These are phyloP conservation scores for Tineola bisselliella DNA, from an alignment of 2,888 invertebrate genomes.

Conservation along the genomic window DNA sequence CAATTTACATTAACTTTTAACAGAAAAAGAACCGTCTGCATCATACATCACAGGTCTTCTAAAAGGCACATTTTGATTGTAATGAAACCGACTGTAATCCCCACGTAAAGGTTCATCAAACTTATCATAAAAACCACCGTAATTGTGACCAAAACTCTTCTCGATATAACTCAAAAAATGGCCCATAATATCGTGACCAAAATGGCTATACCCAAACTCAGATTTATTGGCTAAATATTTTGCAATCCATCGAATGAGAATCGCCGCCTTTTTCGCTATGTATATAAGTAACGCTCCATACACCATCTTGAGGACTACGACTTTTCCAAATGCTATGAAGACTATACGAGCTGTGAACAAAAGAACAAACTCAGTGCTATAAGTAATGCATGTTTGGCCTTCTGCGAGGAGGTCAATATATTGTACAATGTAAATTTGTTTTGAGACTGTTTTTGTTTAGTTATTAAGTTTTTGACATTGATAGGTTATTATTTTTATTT, in stretches of 20 bases:
- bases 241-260: not conserved
- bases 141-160: not conserved
- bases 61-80: not conserved
- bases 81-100: not conserved
- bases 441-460: too few species aligned
- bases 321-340: not conserved
- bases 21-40: conserved; percentile 8
- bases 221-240: conserved; percentile 1
- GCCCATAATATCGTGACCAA: not conserved
- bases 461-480: too few species aligned
- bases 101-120: not conserved
- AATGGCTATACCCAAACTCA: not conserved
- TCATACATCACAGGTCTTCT: not conserved
- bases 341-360: conserved; percentile 4
- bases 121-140: not conserved
- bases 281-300: not conserved
- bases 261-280: not conserved
- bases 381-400: too few species aligned
- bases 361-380: too few species aligned
- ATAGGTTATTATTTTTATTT: too few species aligned
- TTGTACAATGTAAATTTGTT: too few species aligned
- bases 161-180: not conserved
- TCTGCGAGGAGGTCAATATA: too few species aligned
- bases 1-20: not conserved
- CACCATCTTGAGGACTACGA: not conserved